Base-by-base conservation (phyloP, 2,888 invertebrate species). In the Chloroclystis v-ata region DNA sequence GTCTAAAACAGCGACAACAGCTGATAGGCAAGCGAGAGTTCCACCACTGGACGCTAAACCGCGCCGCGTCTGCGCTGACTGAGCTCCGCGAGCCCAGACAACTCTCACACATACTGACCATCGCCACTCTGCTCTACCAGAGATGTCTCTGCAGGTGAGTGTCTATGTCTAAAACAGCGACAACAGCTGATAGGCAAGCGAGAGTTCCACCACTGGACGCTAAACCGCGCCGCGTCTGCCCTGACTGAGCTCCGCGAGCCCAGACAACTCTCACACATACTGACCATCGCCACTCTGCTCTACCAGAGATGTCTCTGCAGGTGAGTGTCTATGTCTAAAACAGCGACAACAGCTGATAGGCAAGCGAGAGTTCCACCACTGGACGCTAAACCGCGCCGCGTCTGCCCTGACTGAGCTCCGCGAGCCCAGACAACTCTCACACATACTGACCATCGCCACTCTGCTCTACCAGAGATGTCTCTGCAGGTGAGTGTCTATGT, bases 201-300 rank as follows among this genome's bases (percentile, higher is more conserved):
- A 0, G 90, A 90, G 30, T 86, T 92, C 60, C 91, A 91, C 67
- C 78, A 80, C 14, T 92, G 90, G 71, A 76, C 86, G n/a, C 57
- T 92, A 48, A 80, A 88, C 45, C 54, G 69, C 38, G 65, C 75
- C 1, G 66, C 56, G 5, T 60, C 72, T 0, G 80, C 84, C 0
- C 51, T 89, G 0, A 80, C 60, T 0, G 73, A 71, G 5, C 41
- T 51, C 2, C 1, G 63, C 0, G 75, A 75, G 9, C 69, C 63
- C 39, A 59, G 56, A 1, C 35, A 28, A 1, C 61, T 74, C 7
- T 12, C 47, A 0, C 53, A 72, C 37, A 68, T 75, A 1, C 60
- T 69, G 4, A 45, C 46, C 1, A 61, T 82, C 1, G 73, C 83
- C 0, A 56, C 61, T 0, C 29, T 82, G 0, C 1, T 86, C 5